phyloP scores from a whole-genome alignment of 2,888 invertebrate species.

The Luperina nickerlii region DNA sequence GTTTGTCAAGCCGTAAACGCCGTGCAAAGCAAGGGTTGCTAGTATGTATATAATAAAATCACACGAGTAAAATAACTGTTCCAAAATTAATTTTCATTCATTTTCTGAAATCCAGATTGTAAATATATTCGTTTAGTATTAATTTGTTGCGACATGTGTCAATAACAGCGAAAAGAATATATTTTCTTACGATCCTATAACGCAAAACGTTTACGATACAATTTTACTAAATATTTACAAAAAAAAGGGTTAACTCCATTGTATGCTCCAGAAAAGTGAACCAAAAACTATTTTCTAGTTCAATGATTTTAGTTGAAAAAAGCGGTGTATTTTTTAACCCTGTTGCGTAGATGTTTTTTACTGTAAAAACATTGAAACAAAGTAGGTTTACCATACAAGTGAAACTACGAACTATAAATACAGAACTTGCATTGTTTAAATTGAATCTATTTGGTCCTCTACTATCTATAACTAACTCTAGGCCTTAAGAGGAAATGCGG shows the following conservation, averaged over 20 bases:
- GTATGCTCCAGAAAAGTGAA: neutral
- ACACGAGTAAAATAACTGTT: neutral
- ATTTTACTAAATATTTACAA: no score
- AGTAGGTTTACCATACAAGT: slow-evolving; percentile 2
- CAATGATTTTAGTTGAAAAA: slow-evolving; percentile 5
- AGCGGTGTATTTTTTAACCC: slow-evolving; percentile 22
- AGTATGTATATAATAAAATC: neutral
- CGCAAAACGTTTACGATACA: neutral
- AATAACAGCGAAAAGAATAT: neutral
- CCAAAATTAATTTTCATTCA: neutral
- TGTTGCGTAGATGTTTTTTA: slow-evolving; percentile 15
- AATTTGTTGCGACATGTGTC: slow-evolving; percentile 10
- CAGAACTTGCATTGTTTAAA: neutral
- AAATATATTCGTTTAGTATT: slow-evolving; percentile 1
- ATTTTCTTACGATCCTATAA: neutral
- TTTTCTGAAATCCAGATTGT: neutral
- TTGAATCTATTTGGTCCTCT: neutral
- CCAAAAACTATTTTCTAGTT: slow-evolving; percentile 11
- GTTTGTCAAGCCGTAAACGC: neutral
- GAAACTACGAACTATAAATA: neutral
- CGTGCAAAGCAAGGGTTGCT: neutral
- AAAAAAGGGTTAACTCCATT: no score
- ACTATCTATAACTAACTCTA: no score
- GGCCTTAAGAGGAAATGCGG: neutral
- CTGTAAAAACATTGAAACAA: slow-evolving; percentile 17